Evolutionary conservation across 2,888 invertebrate species (phyloP), one percentile per base, ranked within the genome.

Genomic region (Lithodes maja): DNA sequence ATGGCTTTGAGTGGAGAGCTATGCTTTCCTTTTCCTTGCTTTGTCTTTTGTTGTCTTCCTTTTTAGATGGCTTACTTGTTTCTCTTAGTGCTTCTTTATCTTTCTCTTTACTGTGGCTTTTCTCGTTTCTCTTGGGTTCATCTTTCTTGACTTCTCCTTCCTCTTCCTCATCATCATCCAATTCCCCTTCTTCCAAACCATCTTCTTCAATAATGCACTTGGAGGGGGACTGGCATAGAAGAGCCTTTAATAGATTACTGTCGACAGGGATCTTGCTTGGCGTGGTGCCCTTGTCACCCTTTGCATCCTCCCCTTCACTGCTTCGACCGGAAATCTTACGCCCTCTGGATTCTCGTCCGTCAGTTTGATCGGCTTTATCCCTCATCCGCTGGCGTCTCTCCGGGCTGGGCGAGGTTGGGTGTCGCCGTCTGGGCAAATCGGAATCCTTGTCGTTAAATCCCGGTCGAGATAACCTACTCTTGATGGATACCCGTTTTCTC

Each of bases 141-240:
- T 33, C 33, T 33, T 33, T 33, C 33, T 33, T 33, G 7, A 61
- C 17, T 79, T 53, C 33, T n/a, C 33, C 49, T 54, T 54, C 82
- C 50, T 84, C 81, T n/a, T 80, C 84, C 33, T 88, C 88, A 12
- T 89, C 88, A 54, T 89, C 88, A 81, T 89, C 88, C 12, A 89
- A 17, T 69, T 89, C 88, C n/a, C 88, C 88, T 85, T 89, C 88
- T 55, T 89, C 88, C 53, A 83, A 81, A 68, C 85, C 88, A 81
- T 68, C 52, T 1, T 68, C 88, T 17, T 75, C 78, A 15, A 12
- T 54, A 52, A 54, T 50, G 12, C 2, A 71, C 71, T 87, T 83
- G 17, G 79, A 54, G 50, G 87, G 83, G 53, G 83, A 83, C 79
- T 83, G 82, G 7, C 69, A n/a, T 53, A 86, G 61, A 12, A 82